Evolutionary conservation across 2,888 invertebrate genomes (phyloP).

Genomic region (Amorpha juglandis): DNA sequence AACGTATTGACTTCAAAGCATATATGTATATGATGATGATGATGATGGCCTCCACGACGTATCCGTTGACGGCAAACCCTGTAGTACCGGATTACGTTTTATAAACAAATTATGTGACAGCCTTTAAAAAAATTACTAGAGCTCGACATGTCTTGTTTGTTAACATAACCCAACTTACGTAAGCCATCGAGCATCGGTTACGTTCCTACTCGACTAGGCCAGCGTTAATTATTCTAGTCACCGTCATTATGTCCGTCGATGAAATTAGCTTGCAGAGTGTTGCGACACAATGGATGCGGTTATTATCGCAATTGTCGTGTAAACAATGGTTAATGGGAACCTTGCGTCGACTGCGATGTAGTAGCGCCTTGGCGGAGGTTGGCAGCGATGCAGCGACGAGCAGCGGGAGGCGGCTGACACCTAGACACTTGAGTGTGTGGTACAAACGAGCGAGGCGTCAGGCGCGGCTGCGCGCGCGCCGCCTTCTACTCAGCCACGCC

Average conservation of each 20-base stretch:
- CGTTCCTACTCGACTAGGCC: background rate
- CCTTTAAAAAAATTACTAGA: too few species aligned
- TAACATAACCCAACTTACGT: background rate
- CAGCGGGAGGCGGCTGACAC: background rate
- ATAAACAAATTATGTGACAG: too few species aligned
- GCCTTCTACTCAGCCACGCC: slow-evolving; percentile 45
- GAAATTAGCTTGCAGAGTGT: slow-evolving; percentile 26
- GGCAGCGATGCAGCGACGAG: background rate
- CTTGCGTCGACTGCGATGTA: background rate
- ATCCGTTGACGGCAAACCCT: too few species aligned
- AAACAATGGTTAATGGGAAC: slow-evolving; percentile 5
- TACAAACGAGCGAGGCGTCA: slow-evolving; percentile 39
- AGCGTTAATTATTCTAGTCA: background rate
- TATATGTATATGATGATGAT: too few species aligned
- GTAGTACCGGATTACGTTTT: too few species aligned
- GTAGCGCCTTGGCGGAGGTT: background rate
- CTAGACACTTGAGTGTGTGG: too few species aligned
- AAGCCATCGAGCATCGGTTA: background rate
- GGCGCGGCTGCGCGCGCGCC: slow-evolving; percentile 54
- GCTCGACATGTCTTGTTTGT: background rate
- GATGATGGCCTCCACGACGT: too few species aligned
- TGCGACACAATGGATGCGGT: background rate
- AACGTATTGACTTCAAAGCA: too few species aligned
- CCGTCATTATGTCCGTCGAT: slow-evolving; percentile 29
- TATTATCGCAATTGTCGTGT: background rate